These are phyloP conservation scores for Hippocampus guttulatus DNA, from an alignment of 2,113 vertebrate genomes.

Conservation along the genomic window DNA sequence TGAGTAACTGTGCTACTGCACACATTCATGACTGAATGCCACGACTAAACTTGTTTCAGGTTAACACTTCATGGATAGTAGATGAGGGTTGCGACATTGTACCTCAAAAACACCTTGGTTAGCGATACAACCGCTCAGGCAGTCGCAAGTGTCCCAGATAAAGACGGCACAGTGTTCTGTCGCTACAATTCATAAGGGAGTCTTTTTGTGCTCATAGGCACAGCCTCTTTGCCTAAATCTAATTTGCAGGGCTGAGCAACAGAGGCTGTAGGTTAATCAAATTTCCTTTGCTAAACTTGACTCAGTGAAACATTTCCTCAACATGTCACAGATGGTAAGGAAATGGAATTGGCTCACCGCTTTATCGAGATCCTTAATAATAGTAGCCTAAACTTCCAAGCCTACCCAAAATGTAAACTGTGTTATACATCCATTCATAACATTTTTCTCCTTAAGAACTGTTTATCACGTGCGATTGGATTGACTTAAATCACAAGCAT, in stretches of 20 bases:
- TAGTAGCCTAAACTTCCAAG: background rate
- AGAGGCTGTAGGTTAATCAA: constrained; percentile 62
- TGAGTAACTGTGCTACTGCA: constrained; percentile 12
- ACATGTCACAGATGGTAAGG: constrained; percentile 36
- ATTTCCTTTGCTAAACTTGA: constrained; percentile 51
- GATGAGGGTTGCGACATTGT: background rate
- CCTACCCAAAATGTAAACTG: too few species aligned
- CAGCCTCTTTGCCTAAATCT: constrained; percentile 53
- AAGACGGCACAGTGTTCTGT: constrained; percentile 56
- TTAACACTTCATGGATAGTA: background rate
- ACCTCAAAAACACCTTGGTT: constrained; percentile 20
- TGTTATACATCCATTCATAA: too few species aligned
- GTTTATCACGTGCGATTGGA: too few species aligned
- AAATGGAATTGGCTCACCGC: constrained; percentile 7
- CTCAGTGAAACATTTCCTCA: constrained; percentile 30
- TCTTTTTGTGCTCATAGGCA: constrained; percentile 41
- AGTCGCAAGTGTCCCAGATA: constrained; percentile 59
- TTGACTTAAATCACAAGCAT: too few species aligned
- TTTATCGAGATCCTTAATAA: background rate
- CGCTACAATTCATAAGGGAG: constrained; percentile 50
- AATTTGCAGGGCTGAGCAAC: constrained; percentile 63
- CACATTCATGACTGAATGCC: background rate
- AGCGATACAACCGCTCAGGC: constrained; percentile 36
- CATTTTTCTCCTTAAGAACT: too few species aligned
- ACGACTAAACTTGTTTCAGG: background rate